A percentile compares a stretch with the other conserved stretches of the same genome.
phyloP scores from a whole-genome alignment of 2,888 invertebrate genomes.

The Microctonus hyperodae region DNA sequence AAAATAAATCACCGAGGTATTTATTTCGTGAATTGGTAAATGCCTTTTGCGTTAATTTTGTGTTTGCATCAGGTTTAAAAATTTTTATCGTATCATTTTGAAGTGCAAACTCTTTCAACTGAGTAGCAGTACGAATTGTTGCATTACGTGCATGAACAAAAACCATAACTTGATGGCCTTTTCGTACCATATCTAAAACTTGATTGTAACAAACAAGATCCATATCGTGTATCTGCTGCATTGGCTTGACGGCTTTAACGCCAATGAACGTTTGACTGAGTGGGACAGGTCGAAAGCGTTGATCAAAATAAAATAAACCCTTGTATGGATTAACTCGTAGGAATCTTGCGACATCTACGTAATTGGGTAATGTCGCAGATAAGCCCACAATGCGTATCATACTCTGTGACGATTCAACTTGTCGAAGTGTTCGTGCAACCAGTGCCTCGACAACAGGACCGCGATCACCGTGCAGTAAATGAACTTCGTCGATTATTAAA shows the following conservation, averaged over 20 bases:
- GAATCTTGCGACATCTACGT: slow-evolving; percentile 94
- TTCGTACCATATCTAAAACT: slow-evolving; percentile 82
- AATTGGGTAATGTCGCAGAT: slow-evolving; percentile 97
- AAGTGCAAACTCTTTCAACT: slow-evolving; percentile 82
- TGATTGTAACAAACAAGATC: slow-evolving; percentile 94
- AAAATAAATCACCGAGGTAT: slow-evolving; percentile 82
- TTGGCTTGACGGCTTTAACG: slow-evolving; percentile 72
- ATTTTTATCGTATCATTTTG: slow-evolving; percentile 75
- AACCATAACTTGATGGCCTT: slow-evolving; percentile 96
- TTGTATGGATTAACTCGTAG: slow-evolving; percentile 90
- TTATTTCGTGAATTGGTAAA: slow-evolving; percentile 81
- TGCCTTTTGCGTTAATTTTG: slow-evolving; percentile 74
- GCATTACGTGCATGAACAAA: slow-evolving; percentile 98
- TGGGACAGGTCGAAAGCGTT: slow-evolving; percentile 94
- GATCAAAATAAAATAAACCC: slow-evolving; percentile 94
- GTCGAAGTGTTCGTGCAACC: slow-evolving; percentile 93
- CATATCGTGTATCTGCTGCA: slow-evolving; percentile 79
- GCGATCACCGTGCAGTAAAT: slow-evolving; percentile 94
- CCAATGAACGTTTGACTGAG: slow-evolving; percentile 91
- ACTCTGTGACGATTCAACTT: slow-evolving; percentile 88
- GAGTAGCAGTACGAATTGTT: slow-evolving; percentile 87
- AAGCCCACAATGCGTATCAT: slow-evolving; percentile 98
- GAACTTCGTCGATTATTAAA: slow-evolving; percentile 96
- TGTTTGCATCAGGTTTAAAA: slow-evolving; percentile 74
- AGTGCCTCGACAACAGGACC: slow-evolving; percentile 98